A percentile compares a stretch with the other conserved stretches of the same genome.
These are phyloP conservation scores for Trachelus tabidus DNA, from an alignment of 2,888 invertebrate species.

Conservation along the genomic window DNA sequence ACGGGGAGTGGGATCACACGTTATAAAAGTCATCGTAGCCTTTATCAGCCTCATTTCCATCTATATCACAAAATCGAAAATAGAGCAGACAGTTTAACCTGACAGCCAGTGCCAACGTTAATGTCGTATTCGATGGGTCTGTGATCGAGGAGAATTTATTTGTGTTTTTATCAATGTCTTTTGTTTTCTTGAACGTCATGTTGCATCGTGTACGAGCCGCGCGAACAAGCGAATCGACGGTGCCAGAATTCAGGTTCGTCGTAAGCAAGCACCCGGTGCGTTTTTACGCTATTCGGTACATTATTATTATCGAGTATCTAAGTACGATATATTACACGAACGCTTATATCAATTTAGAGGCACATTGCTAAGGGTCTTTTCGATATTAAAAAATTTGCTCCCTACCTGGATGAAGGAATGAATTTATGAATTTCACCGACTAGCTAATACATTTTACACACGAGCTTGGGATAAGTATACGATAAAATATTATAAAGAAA, in stretches of 20 bases:
- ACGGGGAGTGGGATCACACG: background rate
- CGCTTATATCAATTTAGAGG: constrained; percentile 63
- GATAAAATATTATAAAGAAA: constrained; percentile 30
- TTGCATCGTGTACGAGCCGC: background rate
- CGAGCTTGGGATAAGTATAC: constrained; percentile 21
- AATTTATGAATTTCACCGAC: constrained; percentile 1
- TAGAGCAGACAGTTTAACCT: constrained; percentile 45
- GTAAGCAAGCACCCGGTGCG: constrained; percentile 41
- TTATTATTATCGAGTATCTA: constrained; percentile 30
- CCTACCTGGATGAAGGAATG: constrained; percentile 55
- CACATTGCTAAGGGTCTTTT: constrained; percentile 63
- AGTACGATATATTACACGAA: constrained; percentile 52
- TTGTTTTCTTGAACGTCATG: background rate
- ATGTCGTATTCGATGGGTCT: constrained; percentile 38
- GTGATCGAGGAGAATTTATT: constrained; percentile 39
- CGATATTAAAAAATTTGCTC: constrained; percentile 55
- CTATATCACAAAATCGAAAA: constrained; percentile 52
- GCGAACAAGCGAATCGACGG: constrained; percentile 44
- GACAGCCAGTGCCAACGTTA: constrained; percentile 49
- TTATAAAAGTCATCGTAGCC: constrained; percentile 9
- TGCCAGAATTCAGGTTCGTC: constrained; percentile 51
- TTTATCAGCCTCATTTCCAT: constrained; percentile 4
- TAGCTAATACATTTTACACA: background rate
- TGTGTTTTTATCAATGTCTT: background rate
- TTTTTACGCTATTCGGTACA: constrained; percentile 21